These are phyloP conservation scores for Heliconius congener DNA, from an alignment of 1,140 invertebrate species.

Conservation along the genomic window DNA sequence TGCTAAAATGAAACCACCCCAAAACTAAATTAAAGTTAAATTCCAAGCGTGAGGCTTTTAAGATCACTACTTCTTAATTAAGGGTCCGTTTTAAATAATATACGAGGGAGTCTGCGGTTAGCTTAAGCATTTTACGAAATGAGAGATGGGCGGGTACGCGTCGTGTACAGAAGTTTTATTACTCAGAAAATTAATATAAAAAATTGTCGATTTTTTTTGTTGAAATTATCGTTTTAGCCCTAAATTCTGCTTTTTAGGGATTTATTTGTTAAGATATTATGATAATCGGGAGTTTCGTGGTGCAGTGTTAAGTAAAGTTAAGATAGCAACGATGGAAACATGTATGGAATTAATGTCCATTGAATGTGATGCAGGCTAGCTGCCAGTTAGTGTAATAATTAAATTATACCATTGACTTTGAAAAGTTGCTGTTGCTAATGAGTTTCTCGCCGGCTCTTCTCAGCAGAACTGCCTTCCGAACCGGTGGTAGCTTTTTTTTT, in stretches of 20 bases:
- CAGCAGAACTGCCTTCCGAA: no score
- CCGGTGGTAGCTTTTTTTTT: no score
- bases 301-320: no score
- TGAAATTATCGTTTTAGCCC: conserved; percentile 39
- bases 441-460: no score
- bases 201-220: conserved; percentile 41
- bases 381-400: no score
- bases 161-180: conserved; percentile 50
- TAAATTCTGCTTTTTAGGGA: conserved; percentile 19
- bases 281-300: background rate
- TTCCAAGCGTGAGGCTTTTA: conserved; percentile 5
- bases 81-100: conserved; percentile 26
- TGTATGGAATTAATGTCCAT: no score
- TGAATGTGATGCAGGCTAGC: no score
- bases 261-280: background rate
- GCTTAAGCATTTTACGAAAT: conserved; percentile 42
- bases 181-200: conserved; percentile 35
- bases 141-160: conserved; percentile 46
- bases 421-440: no score
- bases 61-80: conserved; percentile 8
- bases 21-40: conserved; percentile 4
- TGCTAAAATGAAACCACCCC: conserved; percentile 4
- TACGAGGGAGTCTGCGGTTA: conserved; percentile 22
- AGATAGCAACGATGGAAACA: no score
- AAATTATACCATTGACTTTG: no score